These are phyloP conservation scores for Rhagonycha lutea DNA, from an alignment of 2,888 invertebrate genomes.

Conservation along the genomic window DNA sequence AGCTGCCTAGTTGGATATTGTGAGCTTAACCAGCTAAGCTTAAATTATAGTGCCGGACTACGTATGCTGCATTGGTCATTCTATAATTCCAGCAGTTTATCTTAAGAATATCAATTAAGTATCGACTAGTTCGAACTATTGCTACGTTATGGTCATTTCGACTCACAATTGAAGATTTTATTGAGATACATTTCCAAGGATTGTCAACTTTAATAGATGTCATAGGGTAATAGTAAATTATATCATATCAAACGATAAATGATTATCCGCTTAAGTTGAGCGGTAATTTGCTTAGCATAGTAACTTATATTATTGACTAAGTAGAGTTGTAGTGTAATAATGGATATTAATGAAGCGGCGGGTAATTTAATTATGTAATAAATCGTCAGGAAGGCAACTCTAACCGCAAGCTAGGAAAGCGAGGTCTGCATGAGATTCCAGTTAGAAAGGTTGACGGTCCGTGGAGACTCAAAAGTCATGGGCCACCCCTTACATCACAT, in stretches of 20 bases:
- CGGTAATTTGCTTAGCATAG: constrained; percentile 17
- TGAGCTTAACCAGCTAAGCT: constrained; percentile 48
- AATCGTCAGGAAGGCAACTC: constrained; percentile 38
- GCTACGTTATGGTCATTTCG: not conserved
- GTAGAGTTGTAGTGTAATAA: constrained; percentile 41
- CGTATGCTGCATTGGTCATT: constrained; percentile 32
- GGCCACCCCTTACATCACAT: constrained; percentile 20
- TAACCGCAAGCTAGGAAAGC: constrained; percentile 34
- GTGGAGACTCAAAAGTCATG: constrained; percentile 18
- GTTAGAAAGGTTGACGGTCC: constrained; percentile 24
- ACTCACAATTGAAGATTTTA: not conserved
- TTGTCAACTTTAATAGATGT: not conserved
- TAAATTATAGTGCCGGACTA: constrained; percentile 47
- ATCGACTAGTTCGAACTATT: constrained; percentile 26
- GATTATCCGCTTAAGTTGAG: constrained; percentile 18
- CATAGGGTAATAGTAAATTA: not conserved
- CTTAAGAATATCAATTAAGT: constrained; percentile 46
- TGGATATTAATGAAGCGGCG: constrained; percentile 46
- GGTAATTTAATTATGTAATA: constrained; percentile 46
- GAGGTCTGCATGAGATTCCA: constrained; percentile 31
- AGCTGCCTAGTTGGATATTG: constrained; percentile 46
- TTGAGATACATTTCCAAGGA: not conserved
- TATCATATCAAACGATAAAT: constrained; percentile 21
- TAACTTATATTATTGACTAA: constrained; percentile 40
- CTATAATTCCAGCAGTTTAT: constrained; percentile 42